These are phyloP conservation scores for Drosophila lowei DNA, from an alignment of 1,140 invertebrate species.

Conservation along the genomic window DNA sequence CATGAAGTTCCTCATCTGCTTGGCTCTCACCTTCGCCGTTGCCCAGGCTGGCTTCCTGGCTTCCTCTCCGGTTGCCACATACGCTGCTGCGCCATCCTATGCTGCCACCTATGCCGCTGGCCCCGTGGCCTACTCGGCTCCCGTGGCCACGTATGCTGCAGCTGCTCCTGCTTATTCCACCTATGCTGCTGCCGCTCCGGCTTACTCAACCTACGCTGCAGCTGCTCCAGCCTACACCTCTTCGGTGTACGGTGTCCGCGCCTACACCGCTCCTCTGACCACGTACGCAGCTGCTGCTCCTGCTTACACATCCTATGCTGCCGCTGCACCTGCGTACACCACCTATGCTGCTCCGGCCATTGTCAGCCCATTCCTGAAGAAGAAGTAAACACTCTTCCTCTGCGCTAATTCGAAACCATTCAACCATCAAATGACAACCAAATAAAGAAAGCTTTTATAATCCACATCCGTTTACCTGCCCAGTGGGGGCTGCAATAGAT, in stretches of 20 bases:
- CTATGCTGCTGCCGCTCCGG: constrained; percentile 17
- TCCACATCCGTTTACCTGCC: too few relatives aligned
- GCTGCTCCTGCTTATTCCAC: constrained; percentile 10
- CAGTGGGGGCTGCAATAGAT: too few relatives aligned
- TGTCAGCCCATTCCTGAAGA: constrained; percentile 55
- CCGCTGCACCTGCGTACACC: not conserved
- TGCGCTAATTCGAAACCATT: not conserved
- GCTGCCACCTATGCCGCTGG: constrained; percentile 51
- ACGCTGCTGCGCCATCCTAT: constrained; percentile 49
- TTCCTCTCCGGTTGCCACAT: constrained; percentile 33
- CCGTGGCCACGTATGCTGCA: constrained; percentile 16
- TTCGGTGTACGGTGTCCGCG: constrained; percentile 30
- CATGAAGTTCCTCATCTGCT: constrained; percentile 65
- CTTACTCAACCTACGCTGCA: constrained; percentile 40
- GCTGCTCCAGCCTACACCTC: constrained; percentile 42
- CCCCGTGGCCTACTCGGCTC: constrained; percentile 7
- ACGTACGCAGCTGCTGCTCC: constrained; percentile 25
- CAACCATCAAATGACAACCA: not conserved
- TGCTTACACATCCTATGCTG: constrained; percentile 2
- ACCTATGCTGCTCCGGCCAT: constrained; percentile 50
- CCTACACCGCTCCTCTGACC: constrained; percentile 37
- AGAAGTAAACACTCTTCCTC: constrained; percentile 40
- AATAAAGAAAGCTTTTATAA: constrained; percentile 5
- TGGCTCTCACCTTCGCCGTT: constrained; percentile 56
- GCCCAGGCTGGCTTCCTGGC: constrained; percentile 61